Percentiles rank a stretch among this genome's conserved stretches.
These are phyloP conservation scores for Drosophila mimetica DNA, from an alignment of 2,888 invertebrate species.

Conservation along the genomic window DNA sequence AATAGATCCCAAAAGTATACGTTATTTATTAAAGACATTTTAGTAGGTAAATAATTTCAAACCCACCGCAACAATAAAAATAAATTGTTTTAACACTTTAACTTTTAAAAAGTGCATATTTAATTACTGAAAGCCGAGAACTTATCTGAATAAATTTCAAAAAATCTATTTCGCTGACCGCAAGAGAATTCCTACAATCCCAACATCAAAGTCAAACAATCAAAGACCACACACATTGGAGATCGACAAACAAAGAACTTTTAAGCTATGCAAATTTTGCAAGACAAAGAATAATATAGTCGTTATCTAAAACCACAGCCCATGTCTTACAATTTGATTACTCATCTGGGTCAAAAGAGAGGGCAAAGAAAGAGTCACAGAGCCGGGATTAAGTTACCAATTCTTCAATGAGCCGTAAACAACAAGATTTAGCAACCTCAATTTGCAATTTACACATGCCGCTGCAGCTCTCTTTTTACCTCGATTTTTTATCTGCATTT, in stretches of 20 bases:
- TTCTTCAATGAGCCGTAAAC: constrained; percentile 44
- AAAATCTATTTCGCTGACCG: not conserved
- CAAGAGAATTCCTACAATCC: not conserved
- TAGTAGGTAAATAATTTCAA: not conserved
- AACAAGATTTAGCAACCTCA: constrained; percentile 42
- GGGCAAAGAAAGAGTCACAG: constrained; percentile 24
- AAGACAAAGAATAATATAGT: constrained; percentile 6
- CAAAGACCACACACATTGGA: constrained; percentile 28
- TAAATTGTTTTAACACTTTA: not conserved
- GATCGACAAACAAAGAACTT: not conserved
- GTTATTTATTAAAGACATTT: not conserved
- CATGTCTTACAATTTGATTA: constrained; percentile 26
- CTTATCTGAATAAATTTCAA: too few species aligned
- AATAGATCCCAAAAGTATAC: constrained; percentile 39
- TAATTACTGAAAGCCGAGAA: too few species aligned
- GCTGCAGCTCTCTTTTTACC: constrained; percentile 16
- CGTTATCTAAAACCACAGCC: constrained; percentile 1
- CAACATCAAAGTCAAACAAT: not conserved
- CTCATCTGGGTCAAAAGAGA: constrained; percentile 51
- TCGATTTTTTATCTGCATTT: constrained; percentile 20
- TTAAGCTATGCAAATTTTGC: constrained; percentile 19
- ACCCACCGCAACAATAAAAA: not conserved
- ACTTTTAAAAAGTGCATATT: too few species aligned
- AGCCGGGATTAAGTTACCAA: constrained; percentile 42
- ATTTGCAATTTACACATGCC: constrained; percentile 22